Evolutionary conservation across 2,888 invertebrate genomes (phyloP).

Genomic region (Stomorhina lunata): DNA sequence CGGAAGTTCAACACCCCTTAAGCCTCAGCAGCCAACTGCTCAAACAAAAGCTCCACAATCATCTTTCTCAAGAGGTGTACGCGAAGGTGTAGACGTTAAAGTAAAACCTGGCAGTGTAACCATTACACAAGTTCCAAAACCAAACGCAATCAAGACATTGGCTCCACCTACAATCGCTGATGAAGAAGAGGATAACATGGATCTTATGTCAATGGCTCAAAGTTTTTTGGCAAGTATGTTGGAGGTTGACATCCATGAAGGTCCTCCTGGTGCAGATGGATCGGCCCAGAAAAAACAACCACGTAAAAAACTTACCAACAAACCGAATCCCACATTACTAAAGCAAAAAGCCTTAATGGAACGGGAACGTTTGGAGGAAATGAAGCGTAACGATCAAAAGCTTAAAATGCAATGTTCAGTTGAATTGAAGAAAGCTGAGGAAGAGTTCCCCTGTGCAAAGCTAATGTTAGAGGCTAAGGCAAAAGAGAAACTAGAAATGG

Average conservation of each 20-base stretch:
- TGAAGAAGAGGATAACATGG: conserved; percentile 56
- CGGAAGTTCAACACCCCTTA: conserved; percentile 42
- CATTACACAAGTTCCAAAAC: background rate
- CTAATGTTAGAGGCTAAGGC: conserved; percentile 68
- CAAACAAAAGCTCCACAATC: conserved; percentile 23
- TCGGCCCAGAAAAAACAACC: conserved; percentile 75
- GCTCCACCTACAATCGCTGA: background rate
- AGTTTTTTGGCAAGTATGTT: conserved; percentile 77
- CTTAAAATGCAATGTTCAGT: conserved; percentile 75
- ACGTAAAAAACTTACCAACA: conserved; percentile 77
- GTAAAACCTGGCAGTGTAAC: background rate
- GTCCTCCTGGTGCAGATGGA: conserved; percentile 32
- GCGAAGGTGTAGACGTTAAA: background rate
- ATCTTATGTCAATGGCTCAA: conserved; percentile 66
- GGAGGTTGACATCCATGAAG: conserved; percentile 76
- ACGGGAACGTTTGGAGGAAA: conserved; percentile 75
- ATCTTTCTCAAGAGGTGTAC: background rate
- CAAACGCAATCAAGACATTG: background rate
- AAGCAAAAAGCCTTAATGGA: conserved; percentile 75
- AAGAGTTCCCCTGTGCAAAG: conserved; percentile 73
- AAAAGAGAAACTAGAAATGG: conserved; percentile 10
- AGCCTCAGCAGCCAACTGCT: background rate
- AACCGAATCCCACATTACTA: conserved; percentile 78
- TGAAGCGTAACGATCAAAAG: conserved; percentile 76
- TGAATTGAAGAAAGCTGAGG: conserved; percentile 73